A percentile compares a stretch with the other conserved stretches of the same genome.
These are phyloP conservation scores for Chelonus insularis DNA, from an alignment of 1,140 invertebrate genomes.

Conservation along the genomic window DNA sequence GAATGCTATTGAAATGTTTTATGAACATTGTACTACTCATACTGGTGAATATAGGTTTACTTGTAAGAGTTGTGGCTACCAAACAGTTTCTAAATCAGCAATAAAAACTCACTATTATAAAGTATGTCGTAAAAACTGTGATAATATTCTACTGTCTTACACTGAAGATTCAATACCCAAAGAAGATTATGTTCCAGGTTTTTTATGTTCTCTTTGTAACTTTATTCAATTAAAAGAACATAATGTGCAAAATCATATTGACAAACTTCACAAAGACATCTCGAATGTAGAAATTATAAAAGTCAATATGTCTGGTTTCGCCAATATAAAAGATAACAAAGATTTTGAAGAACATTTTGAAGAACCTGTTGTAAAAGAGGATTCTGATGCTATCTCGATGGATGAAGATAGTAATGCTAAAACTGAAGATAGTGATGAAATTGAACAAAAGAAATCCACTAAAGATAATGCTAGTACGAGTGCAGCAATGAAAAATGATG, in stretches of 20 bases:
- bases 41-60: slow-evolving; percentile 72
- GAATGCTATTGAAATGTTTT: slow-evolving; percentile 58
- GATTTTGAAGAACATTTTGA: slow-evolving; percentile 9
- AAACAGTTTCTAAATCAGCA: slow-evolving; percentile 50
- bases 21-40: slow-evolving; percentile 71
- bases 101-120: slow-evolving; percentile 59
- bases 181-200: slow-evolving; percentile 61
- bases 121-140: slow-evolving; percentile 40
- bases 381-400: slow-evolving; percentile 6
- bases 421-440: slow-evolving; percentile 4
- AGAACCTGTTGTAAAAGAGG: background rate
- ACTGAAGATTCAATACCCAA: slow-evolving; percentile 41
- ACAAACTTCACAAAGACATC: slow-evolving; percentile 57
- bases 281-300: slow-evolving; percentile 48
- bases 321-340: slow-evolving; percentile 11
- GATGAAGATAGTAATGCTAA: slow-evolving; percentile 28
- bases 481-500: background rate
- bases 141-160: slow-evolving; percentile 35
- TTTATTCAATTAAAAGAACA: slow-evolving; percentile 67
- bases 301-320: slow-evolving; percentile 59
- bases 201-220: slow-evolving; percentile 69
- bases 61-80: slow-evolving; percentile 64
- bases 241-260: slow-evolving; percentile 65
- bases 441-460: slow-evolving; percentile 12
- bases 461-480: background rate